Conservation (phyloP, 2,797 vertebrate species). For the Lemur catta region DNA sequence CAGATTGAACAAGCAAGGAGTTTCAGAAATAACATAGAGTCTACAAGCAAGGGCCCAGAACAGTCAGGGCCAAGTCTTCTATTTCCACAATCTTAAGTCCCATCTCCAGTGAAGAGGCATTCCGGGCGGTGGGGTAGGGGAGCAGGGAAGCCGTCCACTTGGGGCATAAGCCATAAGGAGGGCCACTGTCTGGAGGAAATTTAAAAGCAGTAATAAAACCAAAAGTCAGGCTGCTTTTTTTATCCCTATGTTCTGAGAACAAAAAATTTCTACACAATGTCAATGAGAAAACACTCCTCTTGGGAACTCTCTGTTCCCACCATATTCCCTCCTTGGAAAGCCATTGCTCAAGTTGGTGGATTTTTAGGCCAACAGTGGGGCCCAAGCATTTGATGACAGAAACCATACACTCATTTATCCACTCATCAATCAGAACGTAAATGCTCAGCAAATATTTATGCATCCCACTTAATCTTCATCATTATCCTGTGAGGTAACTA, state of each 20-base stretch:
- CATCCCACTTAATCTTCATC: background rate
- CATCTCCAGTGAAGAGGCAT: background rate
- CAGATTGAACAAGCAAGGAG: constrained; percentile 66
- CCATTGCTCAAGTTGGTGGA: background rate
- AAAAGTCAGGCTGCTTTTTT: background rate
- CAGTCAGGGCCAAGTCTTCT: constrained; percentile 39
- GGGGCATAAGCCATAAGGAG: background rate
- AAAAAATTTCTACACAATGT: constrained; percentile 3
- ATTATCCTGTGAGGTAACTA: background rate
- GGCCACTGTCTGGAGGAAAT: background rate
- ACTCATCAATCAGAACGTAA: background rate
- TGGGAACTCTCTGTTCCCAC: background rate
- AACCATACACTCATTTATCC: background rate
- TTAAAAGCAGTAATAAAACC: background rate
- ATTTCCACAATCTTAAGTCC: constrained; percentile 11
- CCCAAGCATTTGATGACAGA: background rate
- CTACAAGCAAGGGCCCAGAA: constrained; percentile 63
- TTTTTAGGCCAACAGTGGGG: background rate
- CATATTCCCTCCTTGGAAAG: background rate
- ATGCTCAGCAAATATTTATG: background rate
- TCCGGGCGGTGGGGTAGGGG: background rate
- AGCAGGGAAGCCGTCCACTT: background rate
- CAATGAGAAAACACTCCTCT: background rate
- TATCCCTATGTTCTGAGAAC: background rate
- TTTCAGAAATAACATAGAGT: constrained; percentile 75